Evolutionary conservation across 2,797 vertebrate species (phyloP).

Genomic region (Siniperca obscura): DNA sequence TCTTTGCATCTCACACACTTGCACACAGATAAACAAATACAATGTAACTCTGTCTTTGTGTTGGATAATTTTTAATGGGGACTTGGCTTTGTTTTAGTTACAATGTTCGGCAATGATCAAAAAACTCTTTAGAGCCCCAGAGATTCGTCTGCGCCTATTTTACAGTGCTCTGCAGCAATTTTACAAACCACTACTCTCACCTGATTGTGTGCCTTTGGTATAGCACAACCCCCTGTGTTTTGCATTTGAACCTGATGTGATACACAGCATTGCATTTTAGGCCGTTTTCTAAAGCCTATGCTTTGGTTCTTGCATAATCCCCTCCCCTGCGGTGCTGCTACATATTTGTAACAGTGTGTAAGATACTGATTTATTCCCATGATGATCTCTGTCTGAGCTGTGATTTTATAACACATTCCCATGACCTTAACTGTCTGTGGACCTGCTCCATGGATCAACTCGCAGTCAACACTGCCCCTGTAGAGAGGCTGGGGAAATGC

Average conservation of each 20-base stretch:
- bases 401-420: constrained; percentile 66
- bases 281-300: constrained; percentile 45
- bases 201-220: constrained; percentile 62
- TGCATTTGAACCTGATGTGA: constrained; percentile 62
- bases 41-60: constrained; percentile 64
- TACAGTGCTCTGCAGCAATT: constrained; percentile 48
- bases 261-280: constrained; percentile 43
- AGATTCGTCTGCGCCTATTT: constrained; percentile 51
- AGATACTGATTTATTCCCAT: constrained; percentile 70
- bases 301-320: constrained; percentile 64
- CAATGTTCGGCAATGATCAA: constrained; percentile 57
- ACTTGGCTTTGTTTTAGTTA: constrained; percentile 57
- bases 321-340: constrained; percentile 53
- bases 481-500: constrained; percentile 70
- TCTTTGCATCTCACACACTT: constrained; percentile 61
- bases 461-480: constrained; percentile 80
- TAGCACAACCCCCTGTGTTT: constrained; percentile 52
- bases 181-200: constrained; percentile 62
- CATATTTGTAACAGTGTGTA: constrained; percentile 71
- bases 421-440: constrained; percentile 71
- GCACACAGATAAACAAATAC: constrained; percentile 72
- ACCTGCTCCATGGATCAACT: constrained; percentile 59
- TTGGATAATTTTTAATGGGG: constrained; percentile 71
- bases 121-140: constrained; percentile 32
- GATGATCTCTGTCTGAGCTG: constrained; percentile 65